Conservation (phyloP, 2,888 invertebrate genomes). For the Seladonia tumulorum region DNA sequence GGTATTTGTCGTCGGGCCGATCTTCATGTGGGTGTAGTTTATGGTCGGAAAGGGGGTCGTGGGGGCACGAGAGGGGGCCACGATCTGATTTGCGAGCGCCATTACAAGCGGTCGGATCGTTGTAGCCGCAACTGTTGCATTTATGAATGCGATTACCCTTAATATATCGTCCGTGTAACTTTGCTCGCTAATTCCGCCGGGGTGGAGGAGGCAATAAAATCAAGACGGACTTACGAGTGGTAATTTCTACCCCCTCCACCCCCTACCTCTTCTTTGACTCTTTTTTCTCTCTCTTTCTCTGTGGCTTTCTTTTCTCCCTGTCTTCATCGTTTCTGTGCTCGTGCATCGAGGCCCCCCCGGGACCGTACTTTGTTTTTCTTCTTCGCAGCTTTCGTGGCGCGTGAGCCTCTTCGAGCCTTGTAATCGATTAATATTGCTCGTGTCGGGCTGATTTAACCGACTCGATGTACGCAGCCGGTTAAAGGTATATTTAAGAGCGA, state of each 20-base stretch:
- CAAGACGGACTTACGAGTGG: constrained; percentile 53
- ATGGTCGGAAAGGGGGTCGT: constrained; percentile 51
- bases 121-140: constrained; percentile 76
- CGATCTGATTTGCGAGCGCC: constrained; percentile 68
- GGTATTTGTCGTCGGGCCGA: constrained; percentile 66
- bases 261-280: background rate
- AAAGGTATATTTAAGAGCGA: background rate
- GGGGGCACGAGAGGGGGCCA: constrained; percentile 10
- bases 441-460: constrained; percentile 10
- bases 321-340: background rate
- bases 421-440: constrained; percentile 21
- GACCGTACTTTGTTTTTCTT: constrained; percentile 11
- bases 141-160: constrained; percentile 77
- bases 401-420: constrained; percentile 3
- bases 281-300: background rate
- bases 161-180: constrained; percentile 73
- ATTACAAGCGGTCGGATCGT: constrained; percentile 60
- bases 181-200: constrained; percentile 62
- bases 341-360: background rate
- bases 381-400: constrained; percentile 13
- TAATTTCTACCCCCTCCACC: constrained; percentile 11
- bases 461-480: constrained; percentile 1
- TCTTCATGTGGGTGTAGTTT: constrained; percentile 75
- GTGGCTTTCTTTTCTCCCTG: background rate
- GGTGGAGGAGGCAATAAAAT: constrained; percentile 61